Base-by-base conservation (phyloP, 2,888 invertebrate genomes). In the Deilephila elpenor region DNA sequence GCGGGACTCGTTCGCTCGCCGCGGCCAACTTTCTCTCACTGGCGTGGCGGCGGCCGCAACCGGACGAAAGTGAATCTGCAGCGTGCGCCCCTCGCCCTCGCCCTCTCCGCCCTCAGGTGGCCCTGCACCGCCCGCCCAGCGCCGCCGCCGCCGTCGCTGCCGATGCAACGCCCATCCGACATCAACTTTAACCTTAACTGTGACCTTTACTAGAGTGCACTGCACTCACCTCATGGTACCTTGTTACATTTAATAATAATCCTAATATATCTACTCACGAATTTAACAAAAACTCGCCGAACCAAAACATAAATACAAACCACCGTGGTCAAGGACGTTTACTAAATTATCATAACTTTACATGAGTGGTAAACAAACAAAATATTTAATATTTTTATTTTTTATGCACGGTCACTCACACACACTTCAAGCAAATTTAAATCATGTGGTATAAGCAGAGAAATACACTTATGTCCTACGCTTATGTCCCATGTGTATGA, bases 1-100 rank as follows among this genome's bases (percentile, higher is more conserved):
- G 92, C 93, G 93, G 89, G 91, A 93, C 89, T 92, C 93, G 94
- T 94, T 93, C 94, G 93, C 91, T 92, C 94, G 89, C 88, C 90
- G 91, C 95, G 94, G 88, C 91, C 90, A 93, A 94, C 95, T 95
- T 95, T 95, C 95, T 94, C 95, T 93, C 90, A 95, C 95, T 95
- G 95, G 93, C 93, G 90, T 89, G 90, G 90, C 91, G 89, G 89
- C 90, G 90, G 86, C 85, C 89, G 92, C 89, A 89, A 90, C 86
- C 91, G 91, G 91, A 93, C 94, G 94, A 94, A 94, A 94, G 94
- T 94, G 94, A 94, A 94, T 95, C 93, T 93, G 93, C 93, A 93
- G 89, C 89, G 89, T 80, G 86, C 88, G 85, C 84, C 87, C 88
- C 87, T 83, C 86, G 84, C 86, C 82, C 84, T 82, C 81, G 77